Evolutionary conservation across 2,113 vertebrate species (phyloP).

Genomic region (Alces alces): DNA sequence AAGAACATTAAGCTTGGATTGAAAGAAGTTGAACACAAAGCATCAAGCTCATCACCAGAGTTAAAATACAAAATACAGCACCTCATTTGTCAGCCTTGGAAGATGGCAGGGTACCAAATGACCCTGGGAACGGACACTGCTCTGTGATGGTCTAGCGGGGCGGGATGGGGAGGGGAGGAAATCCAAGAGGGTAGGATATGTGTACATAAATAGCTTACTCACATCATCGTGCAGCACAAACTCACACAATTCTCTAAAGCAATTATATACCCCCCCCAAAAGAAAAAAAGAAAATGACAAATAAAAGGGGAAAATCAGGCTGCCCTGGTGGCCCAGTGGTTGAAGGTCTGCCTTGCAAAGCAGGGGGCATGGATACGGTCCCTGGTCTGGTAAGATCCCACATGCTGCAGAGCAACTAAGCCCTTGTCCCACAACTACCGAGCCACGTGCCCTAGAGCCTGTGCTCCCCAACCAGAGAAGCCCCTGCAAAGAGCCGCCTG

Average conservation of each 20-base stretch:
- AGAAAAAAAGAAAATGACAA: not conserved
- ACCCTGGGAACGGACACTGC: not conserved
- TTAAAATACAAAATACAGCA: too few species aligned
- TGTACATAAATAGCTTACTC: not conserved
- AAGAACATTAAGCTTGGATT: not conserved
- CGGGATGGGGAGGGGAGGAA: not conserved
- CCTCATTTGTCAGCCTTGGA: not conserved
- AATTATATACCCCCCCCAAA: not conserved
- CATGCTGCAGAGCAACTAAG: not conserved
- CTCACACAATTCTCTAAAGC: not conserved
- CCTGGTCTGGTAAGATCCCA: not conserved
- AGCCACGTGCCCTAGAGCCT: accelerated
- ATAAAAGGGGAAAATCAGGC: not conserved
- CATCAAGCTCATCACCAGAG: not conserved
- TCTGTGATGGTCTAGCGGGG: not conserved
- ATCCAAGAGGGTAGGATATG: not conserved
- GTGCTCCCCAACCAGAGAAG: not conserved
- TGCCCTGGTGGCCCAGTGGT: not conserved
- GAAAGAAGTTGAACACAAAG: not conserved
- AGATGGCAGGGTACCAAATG: accelerated
- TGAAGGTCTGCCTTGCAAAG: not conserved
- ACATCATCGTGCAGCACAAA: not conserved
- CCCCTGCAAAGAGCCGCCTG: accelerated
- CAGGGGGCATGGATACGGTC: not conserved
- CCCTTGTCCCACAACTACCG: accelerated